These are phyloP conservation scores for Hemicrepidius hirtus DNA, from an alignment of 2,888 invertebrate genomes.

Conservation along the genomic window DNA sequence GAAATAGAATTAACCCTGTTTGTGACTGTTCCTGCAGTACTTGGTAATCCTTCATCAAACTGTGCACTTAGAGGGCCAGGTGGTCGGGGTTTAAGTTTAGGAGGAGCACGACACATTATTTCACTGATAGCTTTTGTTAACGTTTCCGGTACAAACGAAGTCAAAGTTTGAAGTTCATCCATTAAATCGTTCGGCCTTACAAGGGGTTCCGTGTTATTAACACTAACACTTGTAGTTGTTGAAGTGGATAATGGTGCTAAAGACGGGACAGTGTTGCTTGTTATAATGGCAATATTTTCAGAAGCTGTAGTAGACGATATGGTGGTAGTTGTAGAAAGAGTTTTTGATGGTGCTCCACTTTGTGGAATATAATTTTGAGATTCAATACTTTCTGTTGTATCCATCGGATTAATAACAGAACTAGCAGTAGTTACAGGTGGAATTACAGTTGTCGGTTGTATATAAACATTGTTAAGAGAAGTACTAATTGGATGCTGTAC, in stretches of 20 bases:
- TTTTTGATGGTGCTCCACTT: slow-evolving; percentile 42
- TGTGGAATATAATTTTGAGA: slow-evolving; percentile 67
- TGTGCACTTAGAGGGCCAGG: slow-evolving; percentile 71
- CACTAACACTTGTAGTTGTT: not conserved
- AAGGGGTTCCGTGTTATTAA: not conserved
- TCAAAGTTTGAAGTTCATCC: slow-evolving; percentile 39
- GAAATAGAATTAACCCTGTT: slow-evolving; percentile 68
- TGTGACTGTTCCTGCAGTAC: slow-evolving; percentile 67
- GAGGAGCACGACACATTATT: slow-evolving; percentile 67
- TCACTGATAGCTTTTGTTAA: slow-evolving; percentile 65
- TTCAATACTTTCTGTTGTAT: slow-evolving; percentile 26
- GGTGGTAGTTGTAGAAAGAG: slow-evolving; percentile 26
- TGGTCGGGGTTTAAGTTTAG: slow-evolving; percentile 72
- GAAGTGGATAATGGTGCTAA: slow-evolving; percentile 23
- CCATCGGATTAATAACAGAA: slow-evolving; percentile 42
- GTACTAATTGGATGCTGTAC: slow-evolving; percentile 54
- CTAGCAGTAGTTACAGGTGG: slow-evolving; percentile 30
- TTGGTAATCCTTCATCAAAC: slow-evolving; percentile 67
- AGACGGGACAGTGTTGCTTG: slow-evolving; percentile 20
- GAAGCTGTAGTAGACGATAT: slow-evolving; percentile 12
- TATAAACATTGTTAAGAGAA: slow-evolving; percentile 13
- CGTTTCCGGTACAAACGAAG: slow-evolving; percentile 61
- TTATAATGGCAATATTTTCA: slow-evolving; percentile 15
- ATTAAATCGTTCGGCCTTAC: slow-evolving; percentile 10
- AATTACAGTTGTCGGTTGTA: slow-evolving; percentile 54